These are phyloP conservation scores for Turritopsis dohrnii DNA, from an alignment of 30 jellyfish, hydroid and myxozoan genomes.

Conservation along the genomic window DNA sequence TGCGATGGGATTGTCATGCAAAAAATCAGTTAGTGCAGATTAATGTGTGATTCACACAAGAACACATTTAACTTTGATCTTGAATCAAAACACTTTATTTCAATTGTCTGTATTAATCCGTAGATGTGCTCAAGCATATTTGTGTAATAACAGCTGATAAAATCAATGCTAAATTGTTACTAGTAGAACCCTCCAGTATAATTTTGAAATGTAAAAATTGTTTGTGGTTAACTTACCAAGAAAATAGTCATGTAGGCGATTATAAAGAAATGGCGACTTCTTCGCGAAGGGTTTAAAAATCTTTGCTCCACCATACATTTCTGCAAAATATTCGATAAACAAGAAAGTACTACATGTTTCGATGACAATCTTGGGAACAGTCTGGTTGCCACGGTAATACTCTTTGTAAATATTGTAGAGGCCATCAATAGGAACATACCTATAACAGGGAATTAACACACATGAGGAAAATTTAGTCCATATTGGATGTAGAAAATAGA, in stretches of 20 bases:
- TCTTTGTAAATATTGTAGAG: slow-evolving; percentile 56
- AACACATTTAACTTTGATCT: too few species aligned
- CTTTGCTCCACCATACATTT: slow-evolving; percentile 67
- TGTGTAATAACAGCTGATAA: too few species aligned
- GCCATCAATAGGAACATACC: slow-evolving; percentile 74
- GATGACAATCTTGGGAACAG: slow-evolving; percentile 42
- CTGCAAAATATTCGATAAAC: slow-evolving; percentile 71
- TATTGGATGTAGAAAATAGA: too few species aligned
- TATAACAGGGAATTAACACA: background rate
- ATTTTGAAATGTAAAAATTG: background rate
- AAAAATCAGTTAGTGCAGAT: too few species aligned
- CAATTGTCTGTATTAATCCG: too few species aligned
- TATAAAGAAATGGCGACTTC: slow-evolving; percentile 66
- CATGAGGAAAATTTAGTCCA: background rate
- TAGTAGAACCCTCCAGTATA: background rate
- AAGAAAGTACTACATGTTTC: slow-evolving; percentile 51
- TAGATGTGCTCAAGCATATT: too few species aligned
- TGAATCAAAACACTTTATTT: too few species aligned
- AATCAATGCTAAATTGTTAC: too few species aligned
- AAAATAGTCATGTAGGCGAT: slow-evolving; percentile 64
- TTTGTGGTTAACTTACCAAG: slow-evolving; percentile 32
- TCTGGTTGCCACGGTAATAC: slow-evolving; percentile 48
- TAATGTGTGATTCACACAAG: too few species aligned
- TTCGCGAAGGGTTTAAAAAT: slow-evolving; percentile 45
- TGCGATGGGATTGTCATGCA: too few species aligned